phyloP scores from a whole-genome alignment of 2,797 vertebrate genomes.

The Acanthornis magna region DNA sequence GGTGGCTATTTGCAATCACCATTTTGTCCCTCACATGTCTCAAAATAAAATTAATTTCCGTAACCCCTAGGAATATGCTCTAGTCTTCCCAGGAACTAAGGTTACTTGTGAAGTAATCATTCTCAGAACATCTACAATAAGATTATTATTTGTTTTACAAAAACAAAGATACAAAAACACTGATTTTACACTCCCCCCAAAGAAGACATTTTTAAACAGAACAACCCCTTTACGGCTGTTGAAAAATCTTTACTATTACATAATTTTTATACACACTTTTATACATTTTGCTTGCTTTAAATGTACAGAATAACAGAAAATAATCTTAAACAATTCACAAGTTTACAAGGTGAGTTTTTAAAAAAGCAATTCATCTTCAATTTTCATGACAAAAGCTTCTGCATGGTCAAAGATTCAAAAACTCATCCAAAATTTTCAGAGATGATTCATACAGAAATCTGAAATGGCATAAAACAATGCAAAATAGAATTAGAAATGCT shows the following conservation, averaged over 20 bases:
- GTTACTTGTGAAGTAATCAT: accelerated
- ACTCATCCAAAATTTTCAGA: constrained; percentile 80
- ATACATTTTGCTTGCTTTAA: neutral
- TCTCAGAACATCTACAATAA: neutral
- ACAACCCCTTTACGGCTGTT: neutral
- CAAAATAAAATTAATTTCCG: neutral
- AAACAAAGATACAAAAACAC: neutral
- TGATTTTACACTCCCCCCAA: neutral
- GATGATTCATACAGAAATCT: constrained; percentile 87
- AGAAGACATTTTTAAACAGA: neutral
- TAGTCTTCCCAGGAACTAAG: neutral
- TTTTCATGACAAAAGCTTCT: neutral
- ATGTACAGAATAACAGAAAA: neutral
- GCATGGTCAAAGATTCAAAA: constrained; percentile 74
- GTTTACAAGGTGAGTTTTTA: neutral
- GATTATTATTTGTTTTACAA: neutral
- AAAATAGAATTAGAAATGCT: neutral
- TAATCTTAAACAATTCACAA: neutral
- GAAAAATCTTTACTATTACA: neutral
- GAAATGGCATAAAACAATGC: constrained; percentile 45
- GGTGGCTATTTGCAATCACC: neutral
- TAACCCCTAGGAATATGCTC: neutral
- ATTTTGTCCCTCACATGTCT: neutral
- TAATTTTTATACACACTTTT: neutral
- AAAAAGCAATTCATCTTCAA: neutral